A percentile compares a stretch with the other conserved stretches of the same genome.
Evolutionary conservation across 2,797 vertebrate species (phyloP).

Genomic region (Ctenopoma kingsleyae): DNA sequence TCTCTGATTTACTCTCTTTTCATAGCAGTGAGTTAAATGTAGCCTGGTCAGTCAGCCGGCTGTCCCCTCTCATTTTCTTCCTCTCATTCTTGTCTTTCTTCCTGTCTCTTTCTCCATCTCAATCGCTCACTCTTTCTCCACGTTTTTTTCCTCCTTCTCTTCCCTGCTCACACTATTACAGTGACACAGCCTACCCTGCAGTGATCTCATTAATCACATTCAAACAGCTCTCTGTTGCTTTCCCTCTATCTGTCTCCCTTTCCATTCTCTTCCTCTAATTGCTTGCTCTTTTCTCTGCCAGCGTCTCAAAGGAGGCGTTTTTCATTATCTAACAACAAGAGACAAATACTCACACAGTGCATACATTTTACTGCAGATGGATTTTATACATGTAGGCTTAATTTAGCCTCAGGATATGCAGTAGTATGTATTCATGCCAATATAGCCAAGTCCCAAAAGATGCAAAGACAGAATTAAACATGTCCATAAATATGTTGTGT

Average conservation of each 20-base stretch:
- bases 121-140: conserved; percentile 35
- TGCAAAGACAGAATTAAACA: conserved; percentile 35
- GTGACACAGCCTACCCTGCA: conserved; percentile 79
- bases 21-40: conserved; percentile 57
- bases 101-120: conserved; percentile 30
- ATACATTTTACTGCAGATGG: conserved; percentile 59
- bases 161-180: conserved; percentile 68
- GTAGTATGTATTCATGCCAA: conserved; percentile 37
- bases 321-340: conserved; percentile 77
- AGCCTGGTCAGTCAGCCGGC: conserved; percentile 56
- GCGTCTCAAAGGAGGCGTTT: conserved; percentile 74
- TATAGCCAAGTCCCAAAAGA: conserved; percentile 46
- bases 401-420: conserved; percentile 47
- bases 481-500: conserved; percentile 38
- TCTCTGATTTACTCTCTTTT: conserved; percentile 48
- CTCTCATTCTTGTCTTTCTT: conserved; percentile 20
- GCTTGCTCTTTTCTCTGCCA: conserved; percentile 75
- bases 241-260: conserved; percentile 58
- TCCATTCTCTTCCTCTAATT: conserved; percentile 75
- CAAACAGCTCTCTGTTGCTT: conserved; percentile 73
- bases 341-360: conserved; percentile 69
- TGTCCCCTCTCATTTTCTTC: conserved; percentile 60
- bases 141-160: conserved; percentile 41
- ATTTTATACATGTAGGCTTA: conserved; percentile 59
- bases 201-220: conserved; percentile 86